A percentile compares a stretch with the other conserved stretches of the same genome.
These are phyloP conservation scores for Eidolon helvum DNA, from an alignment of 2,113 vertebrate genomes.

Conservation along the genomic window DNA sequence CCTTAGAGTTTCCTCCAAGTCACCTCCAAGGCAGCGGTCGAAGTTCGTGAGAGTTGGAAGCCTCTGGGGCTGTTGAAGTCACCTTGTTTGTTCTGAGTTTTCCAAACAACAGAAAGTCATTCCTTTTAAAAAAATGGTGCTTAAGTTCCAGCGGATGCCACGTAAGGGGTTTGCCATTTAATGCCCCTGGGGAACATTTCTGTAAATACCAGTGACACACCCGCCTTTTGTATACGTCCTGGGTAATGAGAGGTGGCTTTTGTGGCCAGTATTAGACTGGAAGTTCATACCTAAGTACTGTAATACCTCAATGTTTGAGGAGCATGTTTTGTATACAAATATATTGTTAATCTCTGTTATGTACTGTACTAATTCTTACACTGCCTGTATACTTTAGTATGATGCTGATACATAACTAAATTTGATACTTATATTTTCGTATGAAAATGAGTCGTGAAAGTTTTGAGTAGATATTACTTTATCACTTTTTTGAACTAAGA, in stretches of 20 bases:
- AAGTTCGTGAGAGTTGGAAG: constrained; percentile 77
- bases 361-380: constrained; percentile 99
- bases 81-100: constrained; percentile 81
- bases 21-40: constrained; percentile 69
- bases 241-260: constrained; percentile 92
- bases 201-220: constrained; percentile 98
- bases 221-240: constrained; percentile 94
- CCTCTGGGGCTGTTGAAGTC: constrained; percentile 85
- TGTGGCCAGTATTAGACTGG: constrained; percentile 97
- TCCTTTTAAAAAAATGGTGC: constrained; percentile 93
- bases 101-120: constrained; percentile 79
- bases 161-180: constrained; percentile 88
- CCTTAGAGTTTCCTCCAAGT: not conserved
- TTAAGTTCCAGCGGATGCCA: constrained; percentile 91
- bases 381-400: constrained; percentile 99
- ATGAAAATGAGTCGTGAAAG: constrained; percentile 99
- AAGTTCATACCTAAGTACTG: constrained; percentile 99
- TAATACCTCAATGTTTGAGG: constrained; percentile 99
- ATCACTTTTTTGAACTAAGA: constrained; percentile 96
- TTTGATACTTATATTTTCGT: constrained; percentile 99
- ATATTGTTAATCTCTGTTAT: constrained; percentile 95
- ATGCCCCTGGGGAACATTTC: constrained; percentile 87
- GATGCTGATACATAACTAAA: constrained; percentile 99
- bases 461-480: constrained; percentile 99
- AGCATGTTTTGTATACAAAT: constrained; percentile 97